phyloP scores from a whole-genome alignment of 2,113 vertebrate species.

The Leucoraja erinaceus region DNA sequence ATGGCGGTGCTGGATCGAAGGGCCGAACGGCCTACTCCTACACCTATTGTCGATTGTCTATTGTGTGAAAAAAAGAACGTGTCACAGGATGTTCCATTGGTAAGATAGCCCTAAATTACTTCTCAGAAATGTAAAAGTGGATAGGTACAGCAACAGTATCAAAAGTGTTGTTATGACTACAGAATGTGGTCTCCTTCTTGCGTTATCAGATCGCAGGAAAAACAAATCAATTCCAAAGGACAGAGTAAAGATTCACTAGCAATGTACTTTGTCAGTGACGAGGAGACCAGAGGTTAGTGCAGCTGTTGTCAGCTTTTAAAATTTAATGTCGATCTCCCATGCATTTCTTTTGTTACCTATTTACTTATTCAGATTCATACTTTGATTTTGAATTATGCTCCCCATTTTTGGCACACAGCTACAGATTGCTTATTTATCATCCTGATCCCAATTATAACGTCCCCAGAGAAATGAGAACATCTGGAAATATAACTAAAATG shows the following conservation, averaged over 20 bases:
- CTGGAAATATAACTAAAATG: background rate
- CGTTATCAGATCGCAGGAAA: background rate
- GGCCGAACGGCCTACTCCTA: too few species aligned
- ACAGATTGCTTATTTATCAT: background rate
- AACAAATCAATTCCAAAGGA: conserved; percentile 11
- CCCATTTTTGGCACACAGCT: background rate
- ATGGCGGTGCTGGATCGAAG: too few species aligned
- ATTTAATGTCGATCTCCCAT: background rate
- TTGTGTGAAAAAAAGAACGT: background rate
- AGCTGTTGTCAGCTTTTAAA: background rate
- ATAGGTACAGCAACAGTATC: background rate
- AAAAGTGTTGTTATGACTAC: conserved; percentile 6
- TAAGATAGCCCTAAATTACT: conserved; percentile 15
- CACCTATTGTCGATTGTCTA: background rate
- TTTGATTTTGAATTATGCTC: background rate
- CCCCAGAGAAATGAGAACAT: background rate
- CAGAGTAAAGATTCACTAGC: background rate
- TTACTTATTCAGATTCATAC: background rate
- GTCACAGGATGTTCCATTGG: background rate
- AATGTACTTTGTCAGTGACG: too few species aligned
- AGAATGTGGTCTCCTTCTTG: background rate
- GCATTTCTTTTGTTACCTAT: background rate
- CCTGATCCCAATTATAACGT: background rate
- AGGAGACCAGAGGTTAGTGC: background rate
- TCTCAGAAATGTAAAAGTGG: background rate